Evolutionary conservation across 2,797 vertebrate genomes (phyloP).

Genomic region (Valencia hispanica): DNA sequence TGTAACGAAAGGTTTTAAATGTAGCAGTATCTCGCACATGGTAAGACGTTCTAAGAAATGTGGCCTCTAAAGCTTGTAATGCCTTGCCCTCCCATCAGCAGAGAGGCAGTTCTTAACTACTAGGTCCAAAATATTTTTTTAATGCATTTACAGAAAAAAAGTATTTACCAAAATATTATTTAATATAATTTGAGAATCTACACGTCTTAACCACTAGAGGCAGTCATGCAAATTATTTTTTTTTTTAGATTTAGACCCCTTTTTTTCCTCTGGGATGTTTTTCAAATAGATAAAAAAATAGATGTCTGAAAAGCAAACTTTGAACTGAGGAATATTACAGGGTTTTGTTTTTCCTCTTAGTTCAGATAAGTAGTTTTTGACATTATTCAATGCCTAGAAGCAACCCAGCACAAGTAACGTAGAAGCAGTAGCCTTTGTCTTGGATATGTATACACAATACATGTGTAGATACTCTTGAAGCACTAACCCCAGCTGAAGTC

Average conservation of each 20-base stretch:
- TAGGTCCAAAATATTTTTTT: not conserved
- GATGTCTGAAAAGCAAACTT: too few species aligned
- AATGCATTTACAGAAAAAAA: too few species aligned
- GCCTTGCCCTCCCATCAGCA: not conserved
- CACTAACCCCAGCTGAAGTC: too few species aligned
- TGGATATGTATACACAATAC: not conserved
- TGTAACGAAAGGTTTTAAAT: conserved; percentile 12
- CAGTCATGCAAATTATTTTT: too few species aligned
- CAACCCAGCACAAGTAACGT: not conserved
- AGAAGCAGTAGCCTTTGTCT: not conserved
- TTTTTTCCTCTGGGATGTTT: too few species aligned
- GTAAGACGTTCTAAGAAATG: not conserved
- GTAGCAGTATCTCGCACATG: not conserved
- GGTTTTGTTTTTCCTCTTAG: too few species aligned
- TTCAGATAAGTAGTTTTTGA: not conserved
- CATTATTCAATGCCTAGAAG: not conserved
- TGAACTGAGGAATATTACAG: too few species aligned
- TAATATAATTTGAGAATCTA: too few species aligned
- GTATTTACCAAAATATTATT: too few species aligned
- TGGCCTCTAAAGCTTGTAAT: not conserved
- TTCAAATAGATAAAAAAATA: too few species aligned
- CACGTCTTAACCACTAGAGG: too few species aligned
- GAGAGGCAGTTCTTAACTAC: not conserved
- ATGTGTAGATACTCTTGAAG: not conserved
- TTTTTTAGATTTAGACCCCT: too few species aligned